These are phyloP conservation scores for Colistium nudipinnis DNA, from an alignment of 2,113 vertebrate genomes.

Conservation along the genomic window DNA sequence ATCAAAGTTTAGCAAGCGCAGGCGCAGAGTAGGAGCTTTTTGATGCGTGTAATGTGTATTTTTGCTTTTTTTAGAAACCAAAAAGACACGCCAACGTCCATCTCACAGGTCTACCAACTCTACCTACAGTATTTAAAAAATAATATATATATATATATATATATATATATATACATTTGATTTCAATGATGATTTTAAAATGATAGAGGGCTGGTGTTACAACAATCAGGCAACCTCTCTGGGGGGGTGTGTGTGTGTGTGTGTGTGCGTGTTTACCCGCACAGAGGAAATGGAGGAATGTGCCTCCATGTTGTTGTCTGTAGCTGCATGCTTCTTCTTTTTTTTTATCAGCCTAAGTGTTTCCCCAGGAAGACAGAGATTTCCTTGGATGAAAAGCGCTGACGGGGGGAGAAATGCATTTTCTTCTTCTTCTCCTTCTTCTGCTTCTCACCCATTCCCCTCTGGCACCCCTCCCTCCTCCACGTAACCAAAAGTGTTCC, in stretches of 20 bases:
- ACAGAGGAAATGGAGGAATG: conserved; percentile 29
- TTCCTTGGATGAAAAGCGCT: conserved; percentile 11
- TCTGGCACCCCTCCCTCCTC: not conserved
- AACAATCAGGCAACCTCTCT: conserved; percentile 45
- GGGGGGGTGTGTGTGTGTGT: conserved; percentile 42
- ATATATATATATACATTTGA: too few relatives aligned
- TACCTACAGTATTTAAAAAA: too few relatives aligned
- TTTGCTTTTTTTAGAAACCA: not conserved
- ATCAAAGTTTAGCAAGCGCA: not conserved
- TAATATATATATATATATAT: too few relatives aligned
- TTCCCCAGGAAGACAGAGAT: conserved; percentile 47
- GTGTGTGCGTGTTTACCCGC: conserved; percentile 32
- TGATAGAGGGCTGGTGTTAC: too few relatives aligned
- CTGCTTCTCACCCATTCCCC: conserved; percentile 46
- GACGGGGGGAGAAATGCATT: conserved; percentile 58
- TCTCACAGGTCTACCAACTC: too few relatives aligned
- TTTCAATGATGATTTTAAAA: too few relatives aligned
- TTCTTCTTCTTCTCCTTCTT: conserved; percentile 41
- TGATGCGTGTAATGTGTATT: not conserved
- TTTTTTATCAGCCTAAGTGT: conserved; percentile 57
- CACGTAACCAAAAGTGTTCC: conserved; percentile 55
- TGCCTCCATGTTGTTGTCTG: conserved; percentile 1
- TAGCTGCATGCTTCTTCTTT: conserved; percentile 37
- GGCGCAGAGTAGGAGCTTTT: not conserved
- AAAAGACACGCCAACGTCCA: too few relatives aligned